phyloP scores from a whole-genome alignment of 2,113 vertebrate genomes.

The Limnothrissa miodon region DNA sequence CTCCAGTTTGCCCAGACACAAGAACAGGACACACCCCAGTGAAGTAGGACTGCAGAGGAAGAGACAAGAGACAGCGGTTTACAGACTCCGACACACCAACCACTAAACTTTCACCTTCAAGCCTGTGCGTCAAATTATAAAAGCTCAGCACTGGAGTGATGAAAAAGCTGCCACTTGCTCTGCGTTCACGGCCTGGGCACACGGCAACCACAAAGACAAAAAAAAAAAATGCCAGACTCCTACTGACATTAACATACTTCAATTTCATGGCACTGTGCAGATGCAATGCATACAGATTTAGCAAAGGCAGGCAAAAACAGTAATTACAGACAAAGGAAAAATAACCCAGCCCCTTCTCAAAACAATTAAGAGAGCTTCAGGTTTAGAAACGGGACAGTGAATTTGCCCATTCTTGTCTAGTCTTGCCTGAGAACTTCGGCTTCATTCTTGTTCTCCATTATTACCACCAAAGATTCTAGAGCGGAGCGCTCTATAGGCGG shows the following conservation, averaged over 20 bases:
- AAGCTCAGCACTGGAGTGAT: neutral
- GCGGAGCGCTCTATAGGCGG: too few species aligned
- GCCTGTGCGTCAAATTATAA: neutral
- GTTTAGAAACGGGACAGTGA: neutral
- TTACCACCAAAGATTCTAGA: too few species aligned
- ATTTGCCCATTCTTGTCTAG: neutral
- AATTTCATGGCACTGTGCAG: neutral
- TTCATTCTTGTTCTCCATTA: conserved; percentile 5
- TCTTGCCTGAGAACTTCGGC: conserved; percentile 17
- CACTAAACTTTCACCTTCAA: neutral
- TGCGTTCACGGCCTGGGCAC: too few species aligned
- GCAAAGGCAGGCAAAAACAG: neutral
- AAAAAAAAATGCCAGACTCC: neutral
- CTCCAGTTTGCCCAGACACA: conserved; percentile 56
- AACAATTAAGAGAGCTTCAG: conserved; percentile 1
- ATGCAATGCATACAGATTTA: neutral
- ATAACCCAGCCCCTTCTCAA: neutral
- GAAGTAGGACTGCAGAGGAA: conserved; percentile 57
- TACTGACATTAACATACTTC: neutral
- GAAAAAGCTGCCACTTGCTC: neutral
- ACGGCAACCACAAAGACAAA: neutral
- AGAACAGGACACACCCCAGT: conserved; percentile 58
- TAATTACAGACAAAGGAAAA: neutral
- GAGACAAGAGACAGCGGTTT: conserved; percentile 33
- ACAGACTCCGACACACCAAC: neutral